These are phyloP conservation scores for Macquaria ambigua DNA, from an alignment of 2,113 vertebrate genomes.

Conservation along the genomic window DNA sequence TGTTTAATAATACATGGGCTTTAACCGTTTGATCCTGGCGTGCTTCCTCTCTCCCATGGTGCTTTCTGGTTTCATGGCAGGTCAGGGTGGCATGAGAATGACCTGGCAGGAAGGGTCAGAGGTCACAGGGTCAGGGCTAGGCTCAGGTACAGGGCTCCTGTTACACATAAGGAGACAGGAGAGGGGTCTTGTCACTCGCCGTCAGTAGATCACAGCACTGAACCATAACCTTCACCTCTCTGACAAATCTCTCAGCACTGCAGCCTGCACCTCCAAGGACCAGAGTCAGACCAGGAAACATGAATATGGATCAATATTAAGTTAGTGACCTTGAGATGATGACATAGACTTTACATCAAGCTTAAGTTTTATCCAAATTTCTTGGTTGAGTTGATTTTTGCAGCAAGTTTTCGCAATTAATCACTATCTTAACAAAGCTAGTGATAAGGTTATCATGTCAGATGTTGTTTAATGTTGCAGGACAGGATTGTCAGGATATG, in stretches of 20 bases:
- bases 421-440: not conserved
- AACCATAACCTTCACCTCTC: conserved; percentile 72
- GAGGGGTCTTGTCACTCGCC: conserved; percentile 86
- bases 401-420: not conserved
- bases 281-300: conserved; percentile 32
- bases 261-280: conserved; percentile 29
- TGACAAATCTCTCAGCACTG: conserved; percentile 71
- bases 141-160: conserved; percentile 83
- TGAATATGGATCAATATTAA: conserved; percentile 56
- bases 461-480: not conserved
- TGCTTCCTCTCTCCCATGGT: conserved; percentile 61
- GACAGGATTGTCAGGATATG: not conserved
- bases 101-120: conserved; percentile 86
- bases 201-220: conserved; percentile 79
- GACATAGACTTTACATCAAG: conserved; percentile 24
- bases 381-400: not conserved
- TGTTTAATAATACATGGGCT: conserved; percentile 21
- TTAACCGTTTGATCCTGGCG: conserved; percentile 52
- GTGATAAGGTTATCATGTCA: not conserved
- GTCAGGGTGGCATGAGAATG: conserved; percentile 87
- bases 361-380: not conserved
- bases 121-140: conserved; percentile 79
- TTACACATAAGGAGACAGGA: conserved; percentile 84
- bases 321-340: conserved; percentile 60
- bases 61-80: conserved; percentile 84